Percentiles rank a stretch among this genome's conserved stretches.
Conservation (phyloP, 2,797 vertebrate species). For the Neosilurus hyrtlii region DNA sequence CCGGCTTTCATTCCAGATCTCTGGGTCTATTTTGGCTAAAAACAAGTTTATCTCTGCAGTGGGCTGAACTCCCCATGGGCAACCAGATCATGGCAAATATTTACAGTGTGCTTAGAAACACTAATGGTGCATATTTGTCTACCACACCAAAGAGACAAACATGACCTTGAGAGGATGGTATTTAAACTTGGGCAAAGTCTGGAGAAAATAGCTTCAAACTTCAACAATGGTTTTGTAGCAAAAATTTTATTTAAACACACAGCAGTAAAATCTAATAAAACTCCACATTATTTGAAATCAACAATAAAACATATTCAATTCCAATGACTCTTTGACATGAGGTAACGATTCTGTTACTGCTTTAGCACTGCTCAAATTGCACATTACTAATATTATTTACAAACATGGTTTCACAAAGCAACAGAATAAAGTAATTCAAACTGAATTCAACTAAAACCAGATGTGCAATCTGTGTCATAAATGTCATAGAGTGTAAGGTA, state of each 20-base stretch:
- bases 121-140: conserved; percentile 54
- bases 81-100: conserved; percentile 55
- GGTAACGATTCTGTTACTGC: background rate
- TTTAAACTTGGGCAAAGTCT: conserved; percentile 27
- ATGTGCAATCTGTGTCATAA: too few relatives aligned
- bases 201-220: background rate
- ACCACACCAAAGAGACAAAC: conserved; percentile 52
- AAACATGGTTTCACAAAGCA: background rate
- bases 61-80: background rate
- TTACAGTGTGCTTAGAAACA: conserved; percentile 47
- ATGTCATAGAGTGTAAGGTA: too few relatives aligned
- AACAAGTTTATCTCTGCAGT: conserved; percentile 16
- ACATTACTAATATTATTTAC: too few relatives aligned
- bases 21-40: conserved; percentile 25
- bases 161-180: conserved; percentile 43
- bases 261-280: background rate
- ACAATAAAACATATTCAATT: background rate
- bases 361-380: background rate
- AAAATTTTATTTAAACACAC: background rate
- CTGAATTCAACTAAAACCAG: background rate
- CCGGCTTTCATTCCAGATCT: conserved; percentile 32
- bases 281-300: background rate
- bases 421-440: background rate
- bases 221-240: background rate
- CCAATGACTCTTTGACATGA: background rate